Evolutionary conservation across 2,888 invertebrate species (phyloP), one percentile per base, ranked within the genome.

Genomic region (Allophyes oxyacanthae): DNA sequence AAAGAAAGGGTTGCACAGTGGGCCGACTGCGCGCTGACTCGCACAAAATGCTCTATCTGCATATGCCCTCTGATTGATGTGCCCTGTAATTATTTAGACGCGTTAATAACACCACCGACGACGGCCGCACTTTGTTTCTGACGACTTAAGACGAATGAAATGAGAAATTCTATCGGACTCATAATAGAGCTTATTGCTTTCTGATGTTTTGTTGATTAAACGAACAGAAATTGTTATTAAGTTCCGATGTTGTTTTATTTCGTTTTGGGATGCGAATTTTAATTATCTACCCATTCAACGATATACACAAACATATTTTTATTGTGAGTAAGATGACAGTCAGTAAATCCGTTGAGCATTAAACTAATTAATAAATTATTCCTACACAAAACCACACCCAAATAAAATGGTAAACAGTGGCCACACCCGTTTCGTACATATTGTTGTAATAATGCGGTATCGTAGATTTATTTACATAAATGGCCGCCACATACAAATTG

Each of bases 41-140:
- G 92, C 93, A 91, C 91, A 92, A 92, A 90, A 90, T 86, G 86
- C 82, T 89, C 90, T 91, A 92, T 92, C 92, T 93, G 92, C 92
- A 91, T 92, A 88, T 90, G 90, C 86, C 84, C 80, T 81, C 85
- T 94, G 94, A 94, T 94, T 94, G 94, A 94, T 94, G 94, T 90
- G 86, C 91, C 88, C 92, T 94, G 91, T 94, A 94, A 94, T 94
- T 94, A 94, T 93, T 89, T 89, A 86, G 94, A 94, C 94, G 91
- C 90, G 91, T 89, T 94, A 94, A 94, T 94, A 94, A 94, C 90
- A 94, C 91, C 90, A 87, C 88, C 83, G 91, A 87, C 82, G 89
- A 91, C 85, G 88, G 88, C 88, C 86, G 90, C 92, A 92, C 92
- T 94, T 90, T 91, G 92, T 92, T 92, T 91, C 86, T 91, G 92